Evolutionary conservation across 2,113 vertebrate species (phyloP).

Genomic region (Pachycephala philippinensis): DNA sequence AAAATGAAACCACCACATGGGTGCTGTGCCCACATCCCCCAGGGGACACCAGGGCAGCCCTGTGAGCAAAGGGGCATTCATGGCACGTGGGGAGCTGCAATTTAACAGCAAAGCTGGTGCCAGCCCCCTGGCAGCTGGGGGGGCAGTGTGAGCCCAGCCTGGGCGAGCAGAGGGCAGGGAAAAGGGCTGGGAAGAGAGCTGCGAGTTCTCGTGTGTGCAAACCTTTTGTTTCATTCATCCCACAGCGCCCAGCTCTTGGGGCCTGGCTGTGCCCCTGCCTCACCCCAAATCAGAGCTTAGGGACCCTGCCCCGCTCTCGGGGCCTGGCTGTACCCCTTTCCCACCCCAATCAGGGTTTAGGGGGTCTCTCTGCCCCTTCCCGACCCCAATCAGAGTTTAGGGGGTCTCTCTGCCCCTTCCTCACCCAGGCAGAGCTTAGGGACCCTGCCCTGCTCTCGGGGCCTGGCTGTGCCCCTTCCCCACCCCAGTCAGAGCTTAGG

Average conservation of each 20-base stretch:
- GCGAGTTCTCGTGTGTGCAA: fast-evolving
- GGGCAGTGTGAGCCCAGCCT: neutral
- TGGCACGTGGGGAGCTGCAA: fast-evolving
- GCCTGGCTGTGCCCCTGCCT: neutral
- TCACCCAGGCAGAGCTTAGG: neutral
- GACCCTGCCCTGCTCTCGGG: neutral
- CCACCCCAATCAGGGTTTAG: too few species aligned
- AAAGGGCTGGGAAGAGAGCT: neutral
- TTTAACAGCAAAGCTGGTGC: neutral
- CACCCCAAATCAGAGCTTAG: neutral
- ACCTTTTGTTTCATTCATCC: fast-evolving
- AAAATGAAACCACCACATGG: too few species aligned
- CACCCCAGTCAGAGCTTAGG: neutral
- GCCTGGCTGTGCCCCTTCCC: neutral
- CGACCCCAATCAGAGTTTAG: too few species aligned
- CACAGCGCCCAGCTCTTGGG: neutral
- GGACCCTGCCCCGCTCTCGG: neutral
- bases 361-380: too few species aligned
- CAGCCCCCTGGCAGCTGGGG: neutral
- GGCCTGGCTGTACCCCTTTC: too few species aligned
- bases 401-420: too few species aligned
- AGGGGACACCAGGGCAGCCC: neutral
- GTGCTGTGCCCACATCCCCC: fast-evolving
- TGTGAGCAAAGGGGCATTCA: neutral
- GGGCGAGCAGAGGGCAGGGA: neutral